phyloP scores from a whole-genome alignment of 1,140 invertebrate genomes.

The Papilio helenus region DNA sequence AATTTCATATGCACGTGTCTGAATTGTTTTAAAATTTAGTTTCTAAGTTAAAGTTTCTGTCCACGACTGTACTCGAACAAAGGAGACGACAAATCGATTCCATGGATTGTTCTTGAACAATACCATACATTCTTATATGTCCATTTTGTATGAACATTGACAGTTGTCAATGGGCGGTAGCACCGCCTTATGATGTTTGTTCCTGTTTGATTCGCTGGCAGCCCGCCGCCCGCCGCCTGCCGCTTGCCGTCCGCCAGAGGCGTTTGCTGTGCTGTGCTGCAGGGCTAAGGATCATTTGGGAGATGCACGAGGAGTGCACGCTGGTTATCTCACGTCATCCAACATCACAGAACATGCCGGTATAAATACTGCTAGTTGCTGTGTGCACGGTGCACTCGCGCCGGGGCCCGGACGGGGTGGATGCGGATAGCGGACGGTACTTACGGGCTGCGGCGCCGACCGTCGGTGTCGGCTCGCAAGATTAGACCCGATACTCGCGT shows the following conservation, averaged over 20 bases:
- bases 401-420: not conserved
- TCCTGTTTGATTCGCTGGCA: not conserved
- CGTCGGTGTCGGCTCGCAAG: not conserved
- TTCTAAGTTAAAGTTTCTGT: not conserved
- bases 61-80: not conserved
- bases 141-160: not conserved
- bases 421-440: not conserved
- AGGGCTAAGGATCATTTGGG: not conserved
- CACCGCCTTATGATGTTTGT: not conserved
- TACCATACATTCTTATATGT: not conserved
- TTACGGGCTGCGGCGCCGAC: not conserved
- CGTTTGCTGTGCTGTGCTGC: too few relatives aligned
- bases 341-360: not conserved
- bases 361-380: not conserved
- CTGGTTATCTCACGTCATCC: not conserved
- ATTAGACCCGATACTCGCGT: not conserved
- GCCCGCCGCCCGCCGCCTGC: too few relatives aligned
- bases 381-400: not conserved
- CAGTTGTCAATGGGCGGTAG: not conserved
- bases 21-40: too few relatives aligned
- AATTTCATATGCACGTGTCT: too few relatives aligned
- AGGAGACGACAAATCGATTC: not conserved
- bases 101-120: not conserved
- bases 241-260: not conserved
- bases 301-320: not conserved